Percentiles rank a stretch among this genome's conserved stretches.
phyloP scores from a whole-genome alignment of 1,140 invertebrate species.

The Polypedilum pembai region DNA sequence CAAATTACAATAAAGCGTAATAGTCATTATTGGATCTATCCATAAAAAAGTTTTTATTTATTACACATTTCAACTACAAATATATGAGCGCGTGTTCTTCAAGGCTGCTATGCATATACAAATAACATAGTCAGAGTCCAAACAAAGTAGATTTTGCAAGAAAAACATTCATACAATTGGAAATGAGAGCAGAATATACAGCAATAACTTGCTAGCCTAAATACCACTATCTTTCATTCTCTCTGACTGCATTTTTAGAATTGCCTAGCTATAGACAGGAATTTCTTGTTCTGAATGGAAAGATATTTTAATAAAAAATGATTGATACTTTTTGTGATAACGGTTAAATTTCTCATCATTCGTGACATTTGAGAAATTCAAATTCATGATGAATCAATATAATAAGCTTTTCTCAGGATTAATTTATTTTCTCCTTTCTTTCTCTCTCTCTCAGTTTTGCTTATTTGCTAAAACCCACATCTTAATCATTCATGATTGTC shows the following conservation, averaged over 20 bases:
- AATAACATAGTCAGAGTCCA: not conserved
- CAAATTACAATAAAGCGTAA: conserved; percentile 4
- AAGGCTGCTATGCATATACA: not conserved
- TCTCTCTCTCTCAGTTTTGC: too few species aligned
- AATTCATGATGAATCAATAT: too few species aligned
- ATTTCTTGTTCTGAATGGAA: conserved; percentile 3
- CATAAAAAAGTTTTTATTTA: conserved; percentile 1
- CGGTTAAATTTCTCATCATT: too few species aligned
- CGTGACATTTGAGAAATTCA: too few species aligned
- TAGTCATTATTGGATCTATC: not conserved
- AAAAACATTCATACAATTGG: not conserved
- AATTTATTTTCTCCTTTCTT: too few species aligned
- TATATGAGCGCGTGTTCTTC: not conserved
- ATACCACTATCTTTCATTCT: conserved; percentile 12
- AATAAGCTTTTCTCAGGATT: too few species aligned
- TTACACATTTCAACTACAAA: not conserved
- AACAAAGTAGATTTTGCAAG: not conserved
- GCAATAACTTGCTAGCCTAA: not conserved
- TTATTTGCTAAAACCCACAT: too few species aligned
- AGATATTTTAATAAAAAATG: too few species aligned
- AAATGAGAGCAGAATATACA: not conserved
- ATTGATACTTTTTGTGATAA: too few species aligned
- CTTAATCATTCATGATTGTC: too few species aligned
- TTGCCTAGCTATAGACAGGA: not conserved
- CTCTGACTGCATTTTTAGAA: not conserved